These are phyloP conservation scores for Lordiphosa mommai DNA, from an alignment of 1,140 invertebrate genomes.

Conservation along the genomic window DNA sequence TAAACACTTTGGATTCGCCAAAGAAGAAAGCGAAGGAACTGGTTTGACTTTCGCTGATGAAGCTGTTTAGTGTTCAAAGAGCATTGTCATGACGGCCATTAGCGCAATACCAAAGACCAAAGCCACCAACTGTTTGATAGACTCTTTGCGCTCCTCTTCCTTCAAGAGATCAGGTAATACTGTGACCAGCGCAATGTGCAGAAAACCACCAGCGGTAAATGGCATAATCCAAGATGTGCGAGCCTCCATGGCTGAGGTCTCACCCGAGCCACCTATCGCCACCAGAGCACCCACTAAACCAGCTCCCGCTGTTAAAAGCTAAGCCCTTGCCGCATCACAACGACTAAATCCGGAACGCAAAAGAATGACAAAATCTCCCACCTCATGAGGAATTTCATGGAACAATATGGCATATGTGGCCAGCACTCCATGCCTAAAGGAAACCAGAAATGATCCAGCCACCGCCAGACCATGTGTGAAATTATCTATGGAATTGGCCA, in stretches of 20 bases:
- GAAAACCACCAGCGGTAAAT: constrained; percentile 97
- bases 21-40: constrained; percentile 7
- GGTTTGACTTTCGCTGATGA: no score
- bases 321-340: constrained; percentile 96
- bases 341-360: constrained; percentile 94
- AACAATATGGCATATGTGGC: constrained; percentile 96
- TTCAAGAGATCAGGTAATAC: constrained; percentile 94
- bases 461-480: constrained; percentile 98
- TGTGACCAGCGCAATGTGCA: constrained; percentile 96
- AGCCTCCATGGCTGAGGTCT: constrained; percentile 88
- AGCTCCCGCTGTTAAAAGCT: constrained; percentile 92
- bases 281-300: constrained; percentile 92
- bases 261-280: constrained; percentile 90
- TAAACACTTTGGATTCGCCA: constrained; percentile 13
- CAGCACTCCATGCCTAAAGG: constrained; percentile 90
- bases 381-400: constrained; percentile 98
- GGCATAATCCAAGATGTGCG: constrained; percentile 96
- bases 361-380: constrained; percentile 98
- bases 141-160: constrained; percentile 89
- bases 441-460: constrained; percentile 96
- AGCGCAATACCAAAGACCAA: constrained; percentile 88
- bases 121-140: constrained; percentile 90
- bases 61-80: constrained; percentile 80
- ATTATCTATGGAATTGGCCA: constrained; percentile 98
- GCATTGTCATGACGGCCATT: constrained; percentile 86